phyloP scores from a whole-genome alignment of 2,113 vertebrate genomes.

The Lophochroa leadbeateri region DNA sequence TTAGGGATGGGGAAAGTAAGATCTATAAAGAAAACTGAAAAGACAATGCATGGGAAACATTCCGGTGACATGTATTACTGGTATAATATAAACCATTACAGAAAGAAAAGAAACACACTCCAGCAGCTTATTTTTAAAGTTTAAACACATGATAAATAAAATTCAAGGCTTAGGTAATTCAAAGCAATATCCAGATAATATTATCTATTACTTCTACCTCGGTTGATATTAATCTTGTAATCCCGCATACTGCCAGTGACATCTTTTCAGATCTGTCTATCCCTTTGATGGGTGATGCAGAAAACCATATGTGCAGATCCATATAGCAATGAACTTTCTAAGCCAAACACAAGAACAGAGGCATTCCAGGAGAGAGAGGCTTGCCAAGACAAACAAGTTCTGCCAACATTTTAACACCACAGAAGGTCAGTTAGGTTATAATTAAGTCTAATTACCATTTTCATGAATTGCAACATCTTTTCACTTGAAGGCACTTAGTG shows the following conservation, averaged over 20 bases:
- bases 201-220: neutral
- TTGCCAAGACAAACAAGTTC: conserved; percentile 58
- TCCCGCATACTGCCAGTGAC: neutral
- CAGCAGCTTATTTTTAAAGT: neutral
- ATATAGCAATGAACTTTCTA: neutral
- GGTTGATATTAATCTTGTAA: neutral
- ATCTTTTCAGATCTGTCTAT: neutral
- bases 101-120: neutral
- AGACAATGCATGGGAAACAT: neutral
- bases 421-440: conserved; percentile 47
- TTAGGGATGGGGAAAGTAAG: neutral
- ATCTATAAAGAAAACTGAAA: neutral
- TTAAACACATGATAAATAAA: neutral
- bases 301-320: neutral
- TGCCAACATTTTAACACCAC: conserved; percentile 42
- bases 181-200: neutral
- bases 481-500: neutral
- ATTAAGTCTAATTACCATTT: conserved; percentile 47
- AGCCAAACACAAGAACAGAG: neutral
- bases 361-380: neutral
- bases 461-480: conserved; percentile 24
- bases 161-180: neutral
- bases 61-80: neutral
- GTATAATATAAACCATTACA: neutral
- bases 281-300: neutral